phyloP scores from a whole-genome alignment of 2,888 invertebrate genomes.

The Dilophus febrilis region DNA sequence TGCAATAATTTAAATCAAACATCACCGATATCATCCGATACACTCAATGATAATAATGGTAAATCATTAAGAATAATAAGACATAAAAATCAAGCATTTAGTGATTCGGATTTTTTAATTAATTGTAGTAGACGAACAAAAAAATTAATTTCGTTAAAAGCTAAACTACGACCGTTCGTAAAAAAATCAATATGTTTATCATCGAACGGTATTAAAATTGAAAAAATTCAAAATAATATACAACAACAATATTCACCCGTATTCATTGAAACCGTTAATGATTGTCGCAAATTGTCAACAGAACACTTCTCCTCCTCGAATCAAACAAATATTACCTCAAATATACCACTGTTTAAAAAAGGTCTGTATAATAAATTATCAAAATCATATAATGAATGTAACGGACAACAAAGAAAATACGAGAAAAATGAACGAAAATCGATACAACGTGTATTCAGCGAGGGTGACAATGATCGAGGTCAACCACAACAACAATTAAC shows the following conservation, averaged over 20 bases:
- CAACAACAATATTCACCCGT: no score
- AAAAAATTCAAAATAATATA: no score
- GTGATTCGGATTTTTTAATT: constrained; percentile 4
- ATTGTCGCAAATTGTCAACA: not conserved
- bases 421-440: not conserved
- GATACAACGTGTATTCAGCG: constrained; percentile 4
- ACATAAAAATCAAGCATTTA: not conserved
- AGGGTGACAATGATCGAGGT: not conserved
- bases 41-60: no score
- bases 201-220: no score
- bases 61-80: no score
- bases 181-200: not conserved
- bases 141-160: no score
- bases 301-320: constrained; percentile 8
- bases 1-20: not conserved
- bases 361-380: constrained; percentile 1
- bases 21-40: not conserved
- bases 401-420: not conserved
- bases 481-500: no score
- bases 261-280: no score
- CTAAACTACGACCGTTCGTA: not conserved
- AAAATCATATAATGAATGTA: constrained; percentile 2
- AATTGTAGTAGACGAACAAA: no score
- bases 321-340: not conserved
- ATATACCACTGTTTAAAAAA: not conserved